Base-by-base conservation (phyloP, 2,113 vertebrate species). In the Connochaetes taurinus region DNA sequence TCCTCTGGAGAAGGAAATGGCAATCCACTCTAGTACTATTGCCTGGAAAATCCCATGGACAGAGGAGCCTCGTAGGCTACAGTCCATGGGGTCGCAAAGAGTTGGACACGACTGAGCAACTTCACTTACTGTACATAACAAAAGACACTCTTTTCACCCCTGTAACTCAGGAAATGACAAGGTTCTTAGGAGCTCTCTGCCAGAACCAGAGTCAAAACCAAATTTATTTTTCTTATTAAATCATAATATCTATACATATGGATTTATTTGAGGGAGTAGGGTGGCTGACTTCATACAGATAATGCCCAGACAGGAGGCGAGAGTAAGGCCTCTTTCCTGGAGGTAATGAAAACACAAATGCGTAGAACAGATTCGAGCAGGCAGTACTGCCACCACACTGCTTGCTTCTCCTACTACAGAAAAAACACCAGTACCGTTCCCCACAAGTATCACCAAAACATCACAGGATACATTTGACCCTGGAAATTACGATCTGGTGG, bases 351-450 rank as follows among this genome's bases (percentile, higher is more conserved):
- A 83, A 55, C 58, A 67, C 25, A 76, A 47, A 13, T n/a, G 4
- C 47, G 8, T 53, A 17, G 58, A 71, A 45, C 0, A 13, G 2
- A 43, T 11, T 40, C 6, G 12, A 52, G 14, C 3, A 52, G 36
- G n/a, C n/a, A 52, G 9, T 12, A 5, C 29, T 40, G n/a, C 33
- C 50, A 16, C 14, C 40, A n/a, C 2, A 0, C 1, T 8, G 1
- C 6, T 52, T 15, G 2, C 45, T 16, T 85, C 40, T 78, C 33
- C 76, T 52, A 6, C 16, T 57, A 58, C 10, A 36, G 82, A 78
- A 62, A 23, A 91, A 88, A 53, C 31, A 15, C 14, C 50, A 85
- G 5, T 5, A 52, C 19, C 23, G 40, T 50, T 31, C 36, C 60
- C 47, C 12, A 43, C 43, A 23, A 85, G 12, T 16, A 3, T 43